Conservation (phyloP, 2,113 vertebrate species). For the Hipposideros armiger region DNA sequence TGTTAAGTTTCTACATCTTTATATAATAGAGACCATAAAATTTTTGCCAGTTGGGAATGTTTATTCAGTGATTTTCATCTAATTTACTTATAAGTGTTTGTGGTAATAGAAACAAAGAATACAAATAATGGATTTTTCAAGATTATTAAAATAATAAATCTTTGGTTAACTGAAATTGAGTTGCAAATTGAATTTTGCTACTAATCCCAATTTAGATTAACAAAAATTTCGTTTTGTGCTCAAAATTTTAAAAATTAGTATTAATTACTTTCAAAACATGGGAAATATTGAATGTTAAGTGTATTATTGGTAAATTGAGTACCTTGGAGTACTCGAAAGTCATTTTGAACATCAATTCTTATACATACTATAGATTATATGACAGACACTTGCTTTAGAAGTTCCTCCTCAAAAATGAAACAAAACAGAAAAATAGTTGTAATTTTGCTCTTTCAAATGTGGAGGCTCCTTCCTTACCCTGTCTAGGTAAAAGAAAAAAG, state of each 20-base stretch:
- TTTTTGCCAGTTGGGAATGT: neutral
- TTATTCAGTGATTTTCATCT: slow-evolving; percentile 53
- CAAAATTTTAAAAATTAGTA: neutral
- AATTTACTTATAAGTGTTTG: slow-evolving; percentile 29
- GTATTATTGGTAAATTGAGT: neutral
- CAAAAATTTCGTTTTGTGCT: neutral
- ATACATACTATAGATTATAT: neutral
- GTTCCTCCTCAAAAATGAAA: slow-evolving; percentile 32
- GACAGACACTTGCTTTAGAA: neutral
- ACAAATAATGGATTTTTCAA: neutral
- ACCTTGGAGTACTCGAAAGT: neutral
- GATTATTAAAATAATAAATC: neutral
- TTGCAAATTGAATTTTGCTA: slow-evolving; percentile 49
- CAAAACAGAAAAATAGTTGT: neutral
- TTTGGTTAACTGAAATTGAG: slow-evolving; percentile 9
- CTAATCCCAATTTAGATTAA: slow-evolving; percentile 18
- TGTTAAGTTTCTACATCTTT: slow-evolving; percentile 27
- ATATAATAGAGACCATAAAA: neutral
- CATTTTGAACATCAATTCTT: neutral
- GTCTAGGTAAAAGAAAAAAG: neutral
- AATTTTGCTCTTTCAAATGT: neutral
- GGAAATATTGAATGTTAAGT: neutral
- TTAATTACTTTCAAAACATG: neutral
- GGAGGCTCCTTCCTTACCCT: neutral
- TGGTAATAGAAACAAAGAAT: neutral